A percentile compares a stretch with the other conserved stretches of the same genome.
Conservation (phyloP, 2,888 invertebrate species). For the Watsonalla cultraria region DNA sequence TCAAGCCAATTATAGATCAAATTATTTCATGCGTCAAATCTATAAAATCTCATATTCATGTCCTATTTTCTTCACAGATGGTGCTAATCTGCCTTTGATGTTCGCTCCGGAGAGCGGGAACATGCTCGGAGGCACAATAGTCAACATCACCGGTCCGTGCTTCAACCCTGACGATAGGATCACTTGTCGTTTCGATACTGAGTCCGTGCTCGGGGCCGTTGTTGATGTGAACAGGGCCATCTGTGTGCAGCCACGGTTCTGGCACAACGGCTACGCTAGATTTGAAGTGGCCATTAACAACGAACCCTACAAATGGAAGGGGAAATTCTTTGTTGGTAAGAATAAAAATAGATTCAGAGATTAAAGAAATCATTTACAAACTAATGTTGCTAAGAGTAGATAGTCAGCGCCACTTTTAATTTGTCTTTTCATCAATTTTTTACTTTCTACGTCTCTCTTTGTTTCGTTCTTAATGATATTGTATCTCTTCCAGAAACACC, state of each 20-base stretch:
- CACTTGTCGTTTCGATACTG: conserved; percentile 90
- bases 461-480: no score
- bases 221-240: conserved; percentile 90
- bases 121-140: conserved; percentile 97
- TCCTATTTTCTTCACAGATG: conserved; percentile 73
- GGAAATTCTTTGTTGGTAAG: conserved; percentile 94
- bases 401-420: no score
- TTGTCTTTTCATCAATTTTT: no score
- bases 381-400: no score
- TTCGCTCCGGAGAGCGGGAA: conserved; percentile 97
- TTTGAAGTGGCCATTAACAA: conserved; percentile 92
- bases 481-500: conserved; percentile 85
- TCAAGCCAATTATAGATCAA: no score
- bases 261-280: conserved; percentile 92
- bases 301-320: conserved; percentile 92
- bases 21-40: no score
- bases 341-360: not conserved
- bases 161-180: conserved; percentile 87
- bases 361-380: no score
- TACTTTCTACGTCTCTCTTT: no score
- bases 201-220: conserved; percentile 86
- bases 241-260: conserved; percentile 92
- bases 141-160: conserved; percentile 98
- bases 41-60: no score
- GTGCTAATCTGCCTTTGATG: conserved; percentile 87